Evolutionary conservation across 2,113 vertebrate genomes (phyloP).

Genomic region (Enhydra lutris): DNA sequence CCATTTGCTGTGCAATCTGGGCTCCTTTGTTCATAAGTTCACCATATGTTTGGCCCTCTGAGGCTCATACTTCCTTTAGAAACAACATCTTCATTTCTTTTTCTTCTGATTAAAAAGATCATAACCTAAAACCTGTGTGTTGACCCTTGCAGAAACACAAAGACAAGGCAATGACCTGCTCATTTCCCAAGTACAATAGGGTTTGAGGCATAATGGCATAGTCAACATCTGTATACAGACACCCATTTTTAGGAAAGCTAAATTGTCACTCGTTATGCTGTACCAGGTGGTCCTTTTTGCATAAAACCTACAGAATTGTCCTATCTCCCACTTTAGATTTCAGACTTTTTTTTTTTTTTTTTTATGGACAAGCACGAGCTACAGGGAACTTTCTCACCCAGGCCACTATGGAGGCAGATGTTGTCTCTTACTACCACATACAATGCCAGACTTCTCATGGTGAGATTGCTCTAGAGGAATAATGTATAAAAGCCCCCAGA

Average conservation of each 20-base stretch:
- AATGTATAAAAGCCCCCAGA: not conserved
- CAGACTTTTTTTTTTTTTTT: not conserved
- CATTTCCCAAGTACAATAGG: not conserved
- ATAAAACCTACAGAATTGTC: not conserved
- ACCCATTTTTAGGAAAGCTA: not conserved
- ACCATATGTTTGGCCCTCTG: not conserved
- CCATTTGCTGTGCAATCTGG: not conserved
- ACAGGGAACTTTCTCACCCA: not conserved
- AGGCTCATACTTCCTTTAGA: not conserved
- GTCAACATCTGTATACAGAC: slow-evolving; percentile 41
- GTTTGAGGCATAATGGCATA: not conserved
- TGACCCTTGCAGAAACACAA: not conserved
- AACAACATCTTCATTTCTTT: not conserved
- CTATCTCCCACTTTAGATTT: not conserved
- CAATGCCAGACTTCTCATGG: not conserved
- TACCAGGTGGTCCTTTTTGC: not conserved
- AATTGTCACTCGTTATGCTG: slow-evolving; percentile 8
- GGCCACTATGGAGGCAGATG: slow-evolving; percentile 13
- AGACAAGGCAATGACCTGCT: not conserved
- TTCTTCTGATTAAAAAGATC: slow-evolving; percentile 30
- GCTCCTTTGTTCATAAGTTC: not conserved
- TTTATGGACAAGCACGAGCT: not conserved
- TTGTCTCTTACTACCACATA: not conserved
- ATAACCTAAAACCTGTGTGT: not conserved
- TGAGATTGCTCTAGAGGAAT: not conserved